Base-by-base conservation (phyloP, 2,113 vertebrate species). In the Rostratula benghalensis region DNA sequence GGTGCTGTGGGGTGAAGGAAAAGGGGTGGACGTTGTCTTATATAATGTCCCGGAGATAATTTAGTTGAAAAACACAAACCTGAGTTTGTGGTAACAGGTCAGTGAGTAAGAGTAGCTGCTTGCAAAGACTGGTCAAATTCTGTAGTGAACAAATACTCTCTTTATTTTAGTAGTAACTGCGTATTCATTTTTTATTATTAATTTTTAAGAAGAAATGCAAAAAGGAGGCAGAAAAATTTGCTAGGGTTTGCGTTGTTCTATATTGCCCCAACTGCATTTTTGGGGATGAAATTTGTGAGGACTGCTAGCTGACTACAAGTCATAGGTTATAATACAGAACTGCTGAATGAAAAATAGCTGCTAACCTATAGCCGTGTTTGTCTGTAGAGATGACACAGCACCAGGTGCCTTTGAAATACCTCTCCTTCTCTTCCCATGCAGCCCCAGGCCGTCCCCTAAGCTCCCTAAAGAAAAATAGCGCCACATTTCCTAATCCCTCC, bases 221-320 rank as follows among this genome's bases (percentile, higher is more conserved):
- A 57, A 53, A 22, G 25, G 39, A 31, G 10, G 14, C 17, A 19
- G 45, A 35, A 79, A 53, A 14, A n/a, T 73, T 78, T 92, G 70
- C 50, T 43, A 8, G 43, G 41, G 19, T 76, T 85, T 77, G 60
- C 73, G 11, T 9, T 24, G 11, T 53, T 80, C 30, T 33, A 7
- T 82, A 24, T 75, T 69, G 53, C 53, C 43, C n/a, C 12, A 9
- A 6, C 39, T 59, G 31, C 56, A 63, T 39, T 93, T 88, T 50
- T 74, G n/a, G 67, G 93, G 93, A n/a, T 39, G 46, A 86, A 85
- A 93, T 83, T 63, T 80, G 59, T 73, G 87, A 89, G 31, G n/a
- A 12, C 41, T 82, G 43, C 77, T 78, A 0, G 56, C 50, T 56
- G 65, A 84, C 70, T 65, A 10, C 59, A 83, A 33, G 27, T 68